Conservation (phyloP, 2,113 vertebrate genomes). For the Butorides virescens region DNA sequence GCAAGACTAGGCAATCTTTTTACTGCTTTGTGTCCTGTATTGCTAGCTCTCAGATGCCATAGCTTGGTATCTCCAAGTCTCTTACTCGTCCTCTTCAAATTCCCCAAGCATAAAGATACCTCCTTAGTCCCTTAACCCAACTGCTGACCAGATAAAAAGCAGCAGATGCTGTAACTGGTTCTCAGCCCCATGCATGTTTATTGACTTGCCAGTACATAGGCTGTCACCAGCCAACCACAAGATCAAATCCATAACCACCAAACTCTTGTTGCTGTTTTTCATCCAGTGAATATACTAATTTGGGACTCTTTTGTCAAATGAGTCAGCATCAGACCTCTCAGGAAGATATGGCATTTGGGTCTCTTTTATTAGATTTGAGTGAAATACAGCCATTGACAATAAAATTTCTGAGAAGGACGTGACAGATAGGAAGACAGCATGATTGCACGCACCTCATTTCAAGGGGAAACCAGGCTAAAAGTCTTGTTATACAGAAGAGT, state of each 20-base stretch:
- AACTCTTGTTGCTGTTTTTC: not conserved
- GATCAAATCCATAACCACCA: not conserved
- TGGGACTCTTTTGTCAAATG: not conserved
- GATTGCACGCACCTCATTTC: not conserved
- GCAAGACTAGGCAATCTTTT: not conserved
- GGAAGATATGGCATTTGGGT: not conserved
- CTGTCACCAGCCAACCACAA: not conserved
- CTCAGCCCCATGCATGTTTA: not conserved
- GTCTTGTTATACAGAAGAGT: not conserved
- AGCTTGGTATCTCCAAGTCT: not conserved
- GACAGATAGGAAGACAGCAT: not conserved
- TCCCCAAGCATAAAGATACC: not conserved
- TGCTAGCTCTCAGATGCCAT: not conserved
- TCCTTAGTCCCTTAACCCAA: not conserved
- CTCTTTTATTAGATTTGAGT: not conserved
- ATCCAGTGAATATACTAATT: not conserved
- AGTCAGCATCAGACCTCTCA: not conserved
- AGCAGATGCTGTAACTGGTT: not conserved
- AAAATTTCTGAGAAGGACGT: not conserved
- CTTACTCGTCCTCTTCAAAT: not conserved
- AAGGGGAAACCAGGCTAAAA: constrained; percentile 18
- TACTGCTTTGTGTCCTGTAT: not conserved
- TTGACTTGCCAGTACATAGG: not conserved
- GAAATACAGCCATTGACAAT: not conserved
- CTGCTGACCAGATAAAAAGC: not conserved